Evolutionary conservation across 2,888 invertebrate genomes (phyloP).

Genomic region (Epirrhoe alternata): DNA sequence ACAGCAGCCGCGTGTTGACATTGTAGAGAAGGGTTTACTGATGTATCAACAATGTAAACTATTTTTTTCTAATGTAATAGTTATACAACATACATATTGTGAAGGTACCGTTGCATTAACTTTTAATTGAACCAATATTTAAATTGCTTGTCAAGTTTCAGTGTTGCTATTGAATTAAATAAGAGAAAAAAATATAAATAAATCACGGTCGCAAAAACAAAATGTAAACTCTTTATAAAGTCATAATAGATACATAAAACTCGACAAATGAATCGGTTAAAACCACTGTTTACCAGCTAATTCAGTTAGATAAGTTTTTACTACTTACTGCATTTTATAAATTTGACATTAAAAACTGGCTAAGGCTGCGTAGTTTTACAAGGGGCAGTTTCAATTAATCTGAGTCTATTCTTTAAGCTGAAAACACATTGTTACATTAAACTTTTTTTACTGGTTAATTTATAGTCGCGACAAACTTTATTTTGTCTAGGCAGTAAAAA

Average conservation of each 20-base stretch:
- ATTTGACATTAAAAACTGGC: neutral
- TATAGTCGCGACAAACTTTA: neutral
- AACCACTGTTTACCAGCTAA: neutral
- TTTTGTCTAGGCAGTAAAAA: neutral
- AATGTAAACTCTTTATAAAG: constrained; percentile 9
- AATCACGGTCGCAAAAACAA: constrained; percentile 14
- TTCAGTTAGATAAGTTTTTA: neutral
- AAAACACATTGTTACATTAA: neutral
- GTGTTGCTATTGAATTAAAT: neutral
- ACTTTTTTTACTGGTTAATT: neutral
- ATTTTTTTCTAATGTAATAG: neutral
- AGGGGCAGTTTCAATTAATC: no score
- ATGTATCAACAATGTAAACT: neutral
- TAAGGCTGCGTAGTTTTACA: no score
- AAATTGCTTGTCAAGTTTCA: constrained; percentile 12
- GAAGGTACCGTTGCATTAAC: neutral
- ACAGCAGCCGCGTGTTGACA: constrained; percentile 11
- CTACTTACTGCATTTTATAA: neutral
- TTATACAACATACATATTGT: neutral
- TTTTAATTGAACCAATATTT: neutral
- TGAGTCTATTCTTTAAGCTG: no score
- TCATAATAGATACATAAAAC: constrained; percentile 4
- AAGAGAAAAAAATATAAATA: constrained; percentile 13
- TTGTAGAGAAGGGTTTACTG: neutral
- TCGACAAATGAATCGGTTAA: neutral